phyloP scores from a whole-genome alignment of 2,797 vertebrate genomes.

The Trachops cirrhosus region DNA sequence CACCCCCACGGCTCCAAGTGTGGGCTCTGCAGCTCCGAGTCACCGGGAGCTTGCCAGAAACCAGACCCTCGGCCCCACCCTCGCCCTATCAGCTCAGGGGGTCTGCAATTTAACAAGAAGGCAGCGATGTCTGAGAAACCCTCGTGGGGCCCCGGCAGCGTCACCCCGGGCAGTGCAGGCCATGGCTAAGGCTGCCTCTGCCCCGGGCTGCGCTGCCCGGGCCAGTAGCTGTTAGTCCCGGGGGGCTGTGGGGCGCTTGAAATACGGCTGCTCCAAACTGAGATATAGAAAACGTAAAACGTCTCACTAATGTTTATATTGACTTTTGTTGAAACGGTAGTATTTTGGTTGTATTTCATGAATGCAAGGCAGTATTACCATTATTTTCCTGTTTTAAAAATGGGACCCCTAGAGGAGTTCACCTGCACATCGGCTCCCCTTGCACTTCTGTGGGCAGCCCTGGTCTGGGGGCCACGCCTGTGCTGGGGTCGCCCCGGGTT shows the following conservation, averaged over 20 bases:
- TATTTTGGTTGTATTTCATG: not conserved
- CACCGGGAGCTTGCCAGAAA: not conserved
- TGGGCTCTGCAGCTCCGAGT: not conserved
- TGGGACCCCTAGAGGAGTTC: not conserved
- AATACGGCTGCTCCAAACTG: no score
- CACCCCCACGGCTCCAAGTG: not conserved
- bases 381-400: not conserved
- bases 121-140: not conserved
- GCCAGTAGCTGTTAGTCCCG: not conserved
- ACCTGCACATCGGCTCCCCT: not conserved
- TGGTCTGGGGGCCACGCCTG: not conserved
- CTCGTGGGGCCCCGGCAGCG: rapidly evolving
- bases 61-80: not conserved
- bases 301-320: not conserved
- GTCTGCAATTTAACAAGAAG: not conserved
- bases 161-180: not conserved
- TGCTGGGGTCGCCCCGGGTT: not conserved
- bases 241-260: no score
- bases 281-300: not conserved
- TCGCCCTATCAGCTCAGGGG: not conserved
- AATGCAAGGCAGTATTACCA: not conserved
- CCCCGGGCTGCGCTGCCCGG: not conserved
- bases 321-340: no score
- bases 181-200: not conserved
- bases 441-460: not conserved